phyloP scores from a whole-genome alignment of 2,797 vertebrate species.

The Rhynchotus rufescens region DNA sequence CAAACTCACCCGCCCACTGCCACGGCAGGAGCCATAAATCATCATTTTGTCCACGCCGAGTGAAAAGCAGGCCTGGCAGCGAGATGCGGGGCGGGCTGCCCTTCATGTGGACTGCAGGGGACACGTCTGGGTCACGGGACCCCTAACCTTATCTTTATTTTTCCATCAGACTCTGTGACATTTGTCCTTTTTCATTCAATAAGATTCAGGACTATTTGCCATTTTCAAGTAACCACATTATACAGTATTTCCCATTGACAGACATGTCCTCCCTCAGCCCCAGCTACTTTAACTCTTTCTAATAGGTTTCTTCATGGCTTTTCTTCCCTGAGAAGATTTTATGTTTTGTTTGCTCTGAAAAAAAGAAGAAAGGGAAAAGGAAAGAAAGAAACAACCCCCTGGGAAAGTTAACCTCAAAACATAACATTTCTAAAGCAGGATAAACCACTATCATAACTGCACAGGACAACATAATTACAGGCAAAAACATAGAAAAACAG shows the following conservation, averaged over 20 bases:
- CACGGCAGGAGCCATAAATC: conserved; percentile 44
- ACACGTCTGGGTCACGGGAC: conserved; percentile 66
- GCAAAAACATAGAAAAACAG: conserved; percentile 68
- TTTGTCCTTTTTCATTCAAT: conserved; percentile 74
- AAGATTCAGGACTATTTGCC: conserved; percentile 69
- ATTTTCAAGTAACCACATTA: conserved; percentile 67
- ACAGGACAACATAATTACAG: conserved; percentile 74
- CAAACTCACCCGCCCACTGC: conserved; percentile 14
- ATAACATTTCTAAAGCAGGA: conserved; percentile 65
- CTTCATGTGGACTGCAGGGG: conserved; percentile 74
- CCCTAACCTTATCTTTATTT: conserved; percentile 76
- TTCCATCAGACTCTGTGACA: conserved; percentile 71
- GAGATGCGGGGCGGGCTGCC: conserved; percentile 54
- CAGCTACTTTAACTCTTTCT: conserved; percentile 70
- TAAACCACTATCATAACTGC: conserved; percentile 52
- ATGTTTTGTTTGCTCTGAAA: conserved; percentile 67
- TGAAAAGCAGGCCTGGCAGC: conserved; percentile 50
- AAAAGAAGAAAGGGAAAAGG: conserved; percentile 39
- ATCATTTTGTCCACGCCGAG: conserved; percentile 55
- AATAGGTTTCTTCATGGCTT: conserved; percentile 59
- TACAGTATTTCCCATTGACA: conserved; percentile 64
- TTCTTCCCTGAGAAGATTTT: conserved; percentile 47
- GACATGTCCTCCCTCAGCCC: neutral
- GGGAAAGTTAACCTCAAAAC: conserved; percentile 63
- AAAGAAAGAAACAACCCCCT: conserved; percentile 68